Conservation (phyloP, 2,888 invertebrate genomes). For the Nebria salina region DNA sequence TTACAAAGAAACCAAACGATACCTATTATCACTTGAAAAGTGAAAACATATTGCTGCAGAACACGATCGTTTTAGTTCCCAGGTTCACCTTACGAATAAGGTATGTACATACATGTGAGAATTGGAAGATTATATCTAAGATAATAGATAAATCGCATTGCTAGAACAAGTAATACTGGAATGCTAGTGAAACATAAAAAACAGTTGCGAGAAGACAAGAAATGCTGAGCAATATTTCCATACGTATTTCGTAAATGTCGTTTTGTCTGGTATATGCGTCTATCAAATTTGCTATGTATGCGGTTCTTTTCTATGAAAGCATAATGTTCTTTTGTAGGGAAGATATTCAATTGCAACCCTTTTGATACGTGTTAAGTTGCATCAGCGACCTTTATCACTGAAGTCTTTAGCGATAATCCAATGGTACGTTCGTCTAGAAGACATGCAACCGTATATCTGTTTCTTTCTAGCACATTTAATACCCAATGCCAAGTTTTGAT, state of each 20-base stretch:
- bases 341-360: slow-evolving; percentile 60
- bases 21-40: too few relatives aligned
- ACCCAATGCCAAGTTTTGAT: slow-evolving; percentile 15
- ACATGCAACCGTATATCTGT: slow-evolving; percentile 15
- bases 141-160: too few relatives aligned
- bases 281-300: not conserved
- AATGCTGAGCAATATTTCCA: not conserved
- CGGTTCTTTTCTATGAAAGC: not conserved
- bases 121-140: too few relatives aligned
- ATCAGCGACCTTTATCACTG: slow-evolving; percentile 50
- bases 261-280: not conserved
- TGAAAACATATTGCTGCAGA: too few relatives aligned
- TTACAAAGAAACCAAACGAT: too few relatives aligned
- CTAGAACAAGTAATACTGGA: too few relatives aligned
- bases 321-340: slow-evolving; percentile 58
- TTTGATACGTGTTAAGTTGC: slow-evolving; percentile 57
- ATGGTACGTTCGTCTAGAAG: not conserved
- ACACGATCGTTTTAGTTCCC: too few relatives aligned
- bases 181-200: too few relatives aligned
- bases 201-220: too few relatives aligned
- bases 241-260: not conserved
- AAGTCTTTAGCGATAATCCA: slow-evolving; percentile 49
- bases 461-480: slow-evolving; percentile 27
- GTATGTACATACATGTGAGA: too few relatives aligned
- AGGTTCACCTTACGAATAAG: too few relatives aligned